Base-by-base conservation (phyloP, 2,888 invertebrate genomes). In the Ophioninae sp. region DNA sequence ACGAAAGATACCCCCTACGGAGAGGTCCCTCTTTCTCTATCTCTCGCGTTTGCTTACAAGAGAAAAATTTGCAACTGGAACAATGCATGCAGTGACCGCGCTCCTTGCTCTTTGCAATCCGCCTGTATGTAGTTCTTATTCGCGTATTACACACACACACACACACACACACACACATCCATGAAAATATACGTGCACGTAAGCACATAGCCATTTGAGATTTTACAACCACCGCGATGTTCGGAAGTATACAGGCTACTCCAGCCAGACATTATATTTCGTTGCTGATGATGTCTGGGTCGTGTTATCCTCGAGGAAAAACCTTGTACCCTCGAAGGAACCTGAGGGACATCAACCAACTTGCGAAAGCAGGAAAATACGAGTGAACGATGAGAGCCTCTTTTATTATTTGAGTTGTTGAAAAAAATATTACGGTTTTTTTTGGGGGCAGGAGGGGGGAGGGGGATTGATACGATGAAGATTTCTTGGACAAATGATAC, bases 11-110 rank as follows among this genome's bases (percentile, higher is more conserved):
- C 91, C 91, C 91, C 91, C 91, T 87, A 88, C 84, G 65, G 89
- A 88, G 89, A 82, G 81, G 20, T 76, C 75, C 64, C 44, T 62
- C 76, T 70, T 41, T 70, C 59, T 69, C 37, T 70, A 62, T 64
- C 56, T 74, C 78, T 37, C 75, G 72, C 77, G 81, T 81, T 82
- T 86, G 87, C 85, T 87, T 90, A 91, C 90, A 92, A 86, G 91
- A 85, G 87, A 91, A 91, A 92, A 91, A 92, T 92, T 91, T 91
- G 91, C 91, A 91, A 91, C 88, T 90, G 89, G 89, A 91, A 92
- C 92, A 92, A 91, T 92, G 89, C 86, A 86, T 85, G 85, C 87
- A 85, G 85, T 85, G 85, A 82, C 85, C 68, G 80, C 30, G 44
- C 80, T 65, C 65, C 74, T 77, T 75, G 69, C 80, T 80, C 64